A percentile compares a stretch with the other conserved stretches of the same genome.
phyloP scores from a whole-genome alignment of 2,113 vertebrate species.

The Sitta europaea region DNA sequence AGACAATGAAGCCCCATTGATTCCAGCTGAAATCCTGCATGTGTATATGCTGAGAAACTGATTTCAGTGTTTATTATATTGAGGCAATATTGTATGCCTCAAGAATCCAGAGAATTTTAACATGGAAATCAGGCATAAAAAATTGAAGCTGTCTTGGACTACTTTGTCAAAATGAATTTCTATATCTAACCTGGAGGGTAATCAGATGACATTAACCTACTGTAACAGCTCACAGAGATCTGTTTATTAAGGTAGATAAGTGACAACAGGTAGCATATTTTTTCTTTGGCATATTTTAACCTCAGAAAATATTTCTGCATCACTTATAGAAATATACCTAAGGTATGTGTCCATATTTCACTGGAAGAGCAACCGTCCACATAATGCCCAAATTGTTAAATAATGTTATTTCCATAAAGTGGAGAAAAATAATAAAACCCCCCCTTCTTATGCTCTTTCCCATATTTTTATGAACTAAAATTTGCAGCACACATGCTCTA shows the following conservation, averaged over 20 bases:
- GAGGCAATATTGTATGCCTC: background rate
- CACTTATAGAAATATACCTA: background rate
- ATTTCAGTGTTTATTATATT: background rate
- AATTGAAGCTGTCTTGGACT: background rate
- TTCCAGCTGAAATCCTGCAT: background rate
- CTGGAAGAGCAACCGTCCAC: background rate
- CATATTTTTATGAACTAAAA: background rate
- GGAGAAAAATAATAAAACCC: background rate
- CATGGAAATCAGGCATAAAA: background rate
- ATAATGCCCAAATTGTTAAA: background rate
- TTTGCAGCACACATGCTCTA: background rate
- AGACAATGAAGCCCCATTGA: background rate
- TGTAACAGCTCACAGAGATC: background rate
- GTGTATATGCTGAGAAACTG: background rate
- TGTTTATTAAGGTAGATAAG: background rate
- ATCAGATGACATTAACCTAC: background rate
- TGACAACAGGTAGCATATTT: background rate
- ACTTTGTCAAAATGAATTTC: background rate
- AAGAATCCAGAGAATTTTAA: background rate
- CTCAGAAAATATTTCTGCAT: background rate
- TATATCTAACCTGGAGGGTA: background rate
- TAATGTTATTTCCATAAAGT: background rate
- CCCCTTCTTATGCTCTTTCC: background rate
- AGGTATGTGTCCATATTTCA: background rate
- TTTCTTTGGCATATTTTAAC: background rate